Evolutionary conservation across 2,113 vertebrate genomes (phyloP).

Genomic region (Daphoenositta chrysoptera): DNA sequence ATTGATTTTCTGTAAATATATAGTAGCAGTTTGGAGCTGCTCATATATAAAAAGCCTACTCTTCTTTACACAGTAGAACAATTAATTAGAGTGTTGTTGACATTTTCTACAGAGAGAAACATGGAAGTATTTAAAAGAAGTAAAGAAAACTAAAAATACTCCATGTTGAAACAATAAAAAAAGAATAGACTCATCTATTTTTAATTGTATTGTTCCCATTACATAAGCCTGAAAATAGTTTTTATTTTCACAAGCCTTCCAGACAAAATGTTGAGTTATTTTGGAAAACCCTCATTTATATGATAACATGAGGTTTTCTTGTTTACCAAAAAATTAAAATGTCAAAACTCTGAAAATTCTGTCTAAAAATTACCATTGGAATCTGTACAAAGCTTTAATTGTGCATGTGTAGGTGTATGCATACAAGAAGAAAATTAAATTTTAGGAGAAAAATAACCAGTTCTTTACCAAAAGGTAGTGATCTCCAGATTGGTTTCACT

Average conservation of each 20-base stretch:
- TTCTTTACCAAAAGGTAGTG: background rate
- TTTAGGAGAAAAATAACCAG: background rate
- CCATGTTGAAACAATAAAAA: background rate
- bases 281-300: background rate
- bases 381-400: background rate
- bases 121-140: background rate
- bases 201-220: background rate
- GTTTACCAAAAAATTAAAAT: background rate
- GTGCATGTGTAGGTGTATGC: background rate
- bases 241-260: background rate
- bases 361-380: background rate
- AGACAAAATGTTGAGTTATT: background rate
- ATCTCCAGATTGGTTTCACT: background rate
- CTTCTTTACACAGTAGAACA: background rate
- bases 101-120: background rate
- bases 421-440: background rate
- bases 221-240: background rate
- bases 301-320: accelerated
- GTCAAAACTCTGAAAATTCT: background rate
- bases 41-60: background rate
- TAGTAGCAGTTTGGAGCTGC: background rate
- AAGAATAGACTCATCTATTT: conserved; percentile 29
- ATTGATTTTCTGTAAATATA: conserved; percentile 30
- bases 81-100: conserved; percentile 5
- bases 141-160: conserved; percentile 21